Evolutionary conservation across 2,113 vertebrate genomes (phyloP).

Genomic region (Euleptes europaea): DNA sequence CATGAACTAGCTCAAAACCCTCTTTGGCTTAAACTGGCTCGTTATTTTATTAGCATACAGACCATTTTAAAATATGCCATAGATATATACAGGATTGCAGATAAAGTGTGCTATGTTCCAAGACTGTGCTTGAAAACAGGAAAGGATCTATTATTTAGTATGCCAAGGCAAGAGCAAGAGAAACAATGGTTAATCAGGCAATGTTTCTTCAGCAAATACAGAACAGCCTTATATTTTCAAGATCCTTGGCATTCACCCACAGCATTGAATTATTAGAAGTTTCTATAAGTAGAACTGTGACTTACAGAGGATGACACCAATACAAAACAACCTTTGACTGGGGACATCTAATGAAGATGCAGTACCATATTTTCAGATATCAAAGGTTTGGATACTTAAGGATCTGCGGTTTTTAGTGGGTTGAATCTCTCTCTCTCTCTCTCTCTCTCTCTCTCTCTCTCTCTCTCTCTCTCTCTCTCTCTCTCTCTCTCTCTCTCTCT

Average conservation of each 20-base stretch:
- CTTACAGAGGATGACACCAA: neutral
- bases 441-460: neutral
- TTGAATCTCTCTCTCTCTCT: too few species aligned
- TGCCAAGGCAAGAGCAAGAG: neutral
- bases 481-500: neutral
- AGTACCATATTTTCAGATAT: neutral
- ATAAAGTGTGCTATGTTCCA: neutral
- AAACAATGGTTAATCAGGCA: neutral
- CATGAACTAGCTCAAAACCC: neutral
- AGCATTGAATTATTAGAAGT: neutral
- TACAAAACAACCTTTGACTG: neutral
- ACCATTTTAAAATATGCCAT: neutral
- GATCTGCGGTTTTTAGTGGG: too few species aligned
- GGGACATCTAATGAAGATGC: neutral
- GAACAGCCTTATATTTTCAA: neutral
- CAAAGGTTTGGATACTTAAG: too few species aligned
- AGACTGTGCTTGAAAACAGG: neutral
- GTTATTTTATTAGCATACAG: too few species aligned
- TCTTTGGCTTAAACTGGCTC: neutral
- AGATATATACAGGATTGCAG: rapidly evolving
- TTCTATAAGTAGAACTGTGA: neutral
- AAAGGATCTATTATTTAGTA: neutral
- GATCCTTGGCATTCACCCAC: neutral
- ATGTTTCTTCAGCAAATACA: neutral
- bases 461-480: neutral